Conservation (phyloP, 2,797 vertebrate species). For the Sebastes hubbsi region DNA sequence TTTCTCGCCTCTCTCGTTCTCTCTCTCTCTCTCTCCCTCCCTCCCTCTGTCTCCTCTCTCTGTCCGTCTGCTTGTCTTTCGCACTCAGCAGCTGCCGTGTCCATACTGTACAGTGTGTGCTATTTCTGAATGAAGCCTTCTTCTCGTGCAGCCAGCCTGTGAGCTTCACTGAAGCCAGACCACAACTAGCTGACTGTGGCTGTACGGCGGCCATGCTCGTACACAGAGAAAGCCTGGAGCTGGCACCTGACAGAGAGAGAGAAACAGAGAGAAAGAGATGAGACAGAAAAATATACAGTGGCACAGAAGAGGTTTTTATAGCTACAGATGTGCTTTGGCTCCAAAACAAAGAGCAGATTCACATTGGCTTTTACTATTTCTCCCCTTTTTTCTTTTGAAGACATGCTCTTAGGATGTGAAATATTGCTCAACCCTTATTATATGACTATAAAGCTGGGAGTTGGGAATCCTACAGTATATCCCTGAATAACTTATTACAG, state of each 20-base stretch:
- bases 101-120: constrained; percentile 82
- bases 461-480: constrained; percentile 30
- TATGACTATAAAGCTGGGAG: constrained; percentile 33
- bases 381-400: constrained; percentile 52
- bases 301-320: constrained; percentile 63
- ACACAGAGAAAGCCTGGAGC: constrained; percentile 59
- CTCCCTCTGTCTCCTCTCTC: constrained; percentile 74
- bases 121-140: constrained; percentile 82
- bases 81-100: constrained; percentile 81
- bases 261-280: constrained; percentile 61
- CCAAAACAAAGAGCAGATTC: constrained; percentile 53
- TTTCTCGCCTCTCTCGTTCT: constrained; percentile 58
- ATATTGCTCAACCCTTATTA: constrained; percentile 27
- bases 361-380: constrained; percentile 55
- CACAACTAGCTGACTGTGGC: constrained; percentile 72
- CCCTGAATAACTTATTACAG: constrained; percentile 29
- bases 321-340: constrained; percentile 72
- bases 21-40: constrained; percentile 46
- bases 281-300: constrained; percentile 64
- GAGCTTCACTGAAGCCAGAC: constrained; percentile 70
- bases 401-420: constrained; percentile 40
- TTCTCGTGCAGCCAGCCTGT: constrained; percentile 70
- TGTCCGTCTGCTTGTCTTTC: constrained; percentile 82
- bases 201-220: constrained; percentile 56
- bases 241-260: constrained; percentile 75